Percentiles rank a stretch among this genome's conserved stretches.
Evolutionary conservation across 2,113 vertebrate genomes (phyloP).

Genomic region (Pseudonaja textilis): DNA sequence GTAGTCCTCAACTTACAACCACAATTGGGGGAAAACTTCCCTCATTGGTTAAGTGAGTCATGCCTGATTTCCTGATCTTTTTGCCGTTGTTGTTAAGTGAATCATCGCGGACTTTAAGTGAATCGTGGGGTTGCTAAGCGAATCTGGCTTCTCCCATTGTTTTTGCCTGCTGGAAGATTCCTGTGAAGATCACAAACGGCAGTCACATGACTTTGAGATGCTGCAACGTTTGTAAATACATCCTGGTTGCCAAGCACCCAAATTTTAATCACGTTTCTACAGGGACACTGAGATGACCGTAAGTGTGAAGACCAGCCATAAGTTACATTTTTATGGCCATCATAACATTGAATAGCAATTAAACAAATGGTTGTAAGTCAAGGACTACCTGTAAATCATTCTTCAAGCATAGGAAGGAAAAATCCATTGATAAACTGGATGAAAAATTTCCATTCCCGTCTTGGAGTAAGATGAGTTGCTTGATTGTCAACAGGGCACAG

Average conservation of each 20-base stretch:
- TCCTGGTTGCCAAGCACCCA: not conserved
- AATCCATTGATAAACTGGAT: not conserved
- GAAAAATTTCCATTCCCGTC: not conserved
- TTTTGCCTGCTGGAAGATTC: too few species aligned
- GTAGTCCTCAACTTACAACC: too few species aligned
- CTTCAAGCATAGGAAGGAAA: not conserved
- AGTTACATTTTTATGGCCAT: not conserved
- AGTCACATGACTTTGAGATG: too few species aligned
- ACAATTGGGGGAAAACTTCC: too few species aligned
- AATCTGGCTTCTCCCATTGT: too few species aligned
- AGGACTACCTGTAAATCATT: not conserved
- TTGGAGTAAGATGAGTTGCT: not conserved
- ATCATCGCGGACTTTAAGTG: too few species aligned
- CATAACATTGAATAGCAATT: not conserved
- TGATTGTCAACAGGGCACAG: not conserved
- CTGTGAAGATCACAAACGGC: too few species aligned
- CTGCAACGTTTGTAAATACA: not conserved
- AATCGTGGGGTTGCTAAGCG: too few species aligned
- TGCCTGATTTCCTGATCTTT: too few species aligned
- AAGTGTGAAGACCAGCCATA: not conserved
- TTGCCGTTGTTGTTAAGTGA: too few species aligned
- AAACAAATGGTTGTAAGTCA: not conserved
- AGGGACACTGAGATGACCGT: not conserved
- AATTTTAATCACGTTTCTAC: not conserved
- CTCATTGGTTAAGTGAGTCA: too few species aligned